These are phyloP conservation scores for Lepidurus packardi DNA, from an alignment of 1,140 invertebrate species.

Conservation along the genomic window DNA sequence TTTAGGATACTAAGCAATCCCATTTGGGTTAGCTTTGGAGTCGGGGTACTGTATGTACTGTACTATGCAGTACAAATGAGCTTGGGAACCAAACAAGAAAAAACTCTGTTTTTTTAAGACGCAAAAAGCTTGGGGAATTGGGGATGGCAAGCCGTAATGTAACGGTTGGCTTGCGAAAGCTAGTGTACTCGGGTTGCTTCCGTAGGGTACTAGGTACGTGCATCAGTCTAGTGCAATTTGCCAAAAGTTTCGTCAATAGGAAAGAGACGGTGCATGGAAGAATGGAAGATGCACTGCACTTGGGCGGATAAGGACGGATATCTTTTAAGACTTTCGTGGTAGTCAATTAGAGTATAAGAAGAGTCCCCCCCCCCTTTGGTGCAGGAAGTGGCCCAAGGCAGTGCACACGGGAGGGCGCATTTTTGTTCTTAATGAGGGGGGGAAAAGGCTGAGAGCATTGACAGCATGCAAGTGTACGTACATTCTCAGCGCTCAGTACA, in stretches of 20 bases:
- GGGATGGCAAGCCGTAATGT: no score
- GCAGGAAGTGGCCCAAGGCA: not conserved
- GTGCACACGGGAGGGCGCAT: not conserved
- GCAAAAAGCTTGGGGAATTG: no score
- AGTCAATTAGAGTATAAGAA: constrained; percentile 1
- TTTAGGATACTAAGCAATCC: no score
- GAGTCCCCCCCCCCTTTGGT: not conserved
- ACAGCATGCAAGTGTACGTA: not conserved
- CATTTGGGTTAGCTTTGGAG: no score
- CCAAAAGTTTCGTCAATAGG: not conserved
- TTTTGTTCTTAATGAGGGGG: not conserved
- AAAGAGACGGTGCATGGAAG: not conserved
- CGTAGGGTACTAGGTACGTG: no score
- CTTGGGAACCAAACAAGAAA: no score
- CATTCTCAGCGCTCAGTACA: not conserved
- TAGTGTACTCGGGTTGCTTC: no score
- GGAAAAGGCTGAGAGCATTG: not conserved
- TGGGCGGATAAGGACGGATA: not conserved
- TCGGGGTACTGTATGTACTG: no score
- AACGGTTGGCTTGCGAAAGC: no score
- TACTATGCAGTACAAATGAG: no score
- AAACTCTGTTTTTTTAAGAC: no score
- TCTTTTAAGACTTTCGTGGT: not conserved
- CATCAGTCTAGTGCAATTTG: no score
- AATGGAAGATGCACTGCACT: not conserved